Conservation (phyloP, 2,113 vertebrate genomes). For the Clarias batrachus region DNA sequence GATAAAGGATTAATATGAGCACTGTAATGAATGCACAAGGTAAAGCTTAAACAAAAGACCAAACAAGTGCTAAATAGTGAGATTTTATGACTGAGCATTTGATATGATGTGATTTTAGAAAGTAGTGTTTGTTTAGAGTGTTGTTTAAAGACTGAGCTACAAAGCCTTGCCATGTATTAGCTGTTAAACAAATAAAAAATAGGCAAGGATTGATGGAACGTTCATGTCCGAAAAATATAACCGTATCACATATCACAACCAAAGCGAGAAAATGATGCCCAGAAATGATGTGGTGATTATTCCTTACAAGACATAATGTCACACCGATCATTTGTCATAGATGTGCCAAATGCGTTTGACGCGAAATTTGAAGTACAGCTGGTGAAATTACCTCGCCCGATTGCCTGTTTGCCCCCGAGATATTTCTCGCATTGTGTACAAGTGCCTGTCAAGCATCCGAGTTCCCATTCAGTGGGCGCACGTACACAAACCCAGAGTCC, state of each 20-base stretch:
- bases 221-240: slow-evolving; percentile 31
- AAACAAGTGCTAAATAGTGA: slow-evolving; percentile 4
- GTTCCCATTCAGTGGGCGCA: neutral
- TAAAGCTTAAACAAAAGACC: slow-evolving; percentile 33
- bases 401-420: slow-evolving; percentile 6
- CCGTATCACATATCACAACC: slow-evolving; percentile 15
- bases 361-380: slow-evolving; percentile 33
- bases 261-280: slow-evolving; percentile 7
- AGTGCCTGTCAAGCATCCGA: slow-evolving; percentile 10
- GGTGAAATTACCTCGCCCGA: slow-evolving; percentile 17
- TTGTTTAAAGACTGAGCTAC: slow-evolving; percentile 10
- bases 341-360: slow-evolving; percentile 23
- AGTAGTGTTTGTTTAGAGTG: slow-evolving; percentile 18
- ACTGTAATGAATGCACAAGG: slow-evolving; percentile 9
- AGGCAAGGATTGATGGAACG: neutral
- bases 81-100: slow-evolving; percentile 6
- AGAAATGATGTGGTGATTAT: slow-evolving; percentile 39
- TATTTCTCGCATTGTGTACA: slow-evolving; percentile 19
- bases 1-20: slow-evolving; percentile 60
- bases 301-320: slow-evolving; percentile 43
- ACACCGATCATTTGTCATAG: slow-evolving; percentile 44
- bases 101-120: slow-evolving; percentile 7
- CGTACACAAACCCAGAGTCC: slow-evolving; percentile 15
- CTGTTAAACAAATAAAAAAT: slow-evolving; percentile 34
- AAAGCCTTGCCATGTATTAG: slow-evolving; percentile 15